Evolutionary conservation across 2,888 invertebrate genomes (phyloP).

Genomic region (Lysandra coridon): DNA sequence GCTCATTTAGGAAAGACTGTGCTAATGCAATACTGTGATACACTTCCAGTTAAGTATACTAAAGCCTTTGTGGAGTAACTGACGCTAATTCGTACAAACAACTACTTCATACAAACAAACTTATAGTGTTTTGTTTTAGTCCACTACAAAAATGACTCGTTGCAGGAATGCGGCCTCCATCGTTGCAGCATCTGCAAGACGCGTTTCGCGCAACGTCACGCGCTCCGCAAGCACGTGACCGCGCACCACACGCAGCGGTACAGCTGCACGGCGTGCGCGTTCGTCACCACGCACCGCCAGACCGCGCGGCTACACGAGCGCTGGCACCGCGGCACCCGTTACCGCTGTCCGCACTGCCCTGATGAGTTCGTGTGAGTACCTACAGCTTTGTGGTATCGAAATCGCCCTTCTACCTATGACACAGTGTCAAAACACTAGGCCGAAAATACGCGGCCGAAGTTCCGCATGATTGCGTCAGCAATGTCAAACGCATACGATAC

Average conservation of each 20-base stretch:
- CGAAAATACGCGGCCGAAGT: too few species aligned
- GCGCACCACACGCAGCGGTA: slow-evolving; percentile 71
- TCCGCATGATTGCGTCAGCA: too few species aligned
- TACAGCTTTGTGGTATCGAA: neutral
- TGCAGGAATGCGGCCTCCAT: slow-evolving; percentile 64
- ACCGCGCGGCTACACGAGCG: slow-evolving; percentile 66
- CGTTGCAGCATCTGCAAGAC: slow-evolving; percentile 68
- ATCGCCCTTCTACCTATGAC: too few species aligned
- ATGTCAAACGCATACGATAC: too few species aligned
- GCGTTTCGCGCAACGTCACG: slow-evolving; percentile 64
- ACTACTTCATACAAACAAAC: too few species aligned
- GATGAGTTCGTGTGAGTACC: slow-evolving; percentile 61
- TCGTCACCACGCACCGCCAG: slow-evolving; percentile 45
- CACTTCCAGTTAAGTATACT: too few species aligned
- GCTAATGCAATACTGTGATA: too few species aligned
- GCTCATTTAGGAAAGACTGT: too few species aligned
- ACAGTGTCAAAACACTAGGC: too few species aligned
- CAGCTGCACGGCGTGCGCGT: slow-evolving; percentile 52
- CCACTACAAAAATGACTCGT: neutral
- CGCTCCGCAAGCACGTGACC: slow-evolving; percentile 66
- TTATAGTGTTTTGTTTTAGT: too few species aligned
- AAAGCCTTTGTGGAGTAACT: too few species aligned
- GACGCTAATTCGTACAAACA: too few species aligned
- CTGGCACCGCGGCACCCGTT: slow-evolving; percentile 67
- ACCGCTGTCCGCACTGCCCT: slow-evolving; percentile 66